Base-by-base conservation (phyloP, 1,140 invertebrate genomes). In the Nasonia longicornis region DNA sequence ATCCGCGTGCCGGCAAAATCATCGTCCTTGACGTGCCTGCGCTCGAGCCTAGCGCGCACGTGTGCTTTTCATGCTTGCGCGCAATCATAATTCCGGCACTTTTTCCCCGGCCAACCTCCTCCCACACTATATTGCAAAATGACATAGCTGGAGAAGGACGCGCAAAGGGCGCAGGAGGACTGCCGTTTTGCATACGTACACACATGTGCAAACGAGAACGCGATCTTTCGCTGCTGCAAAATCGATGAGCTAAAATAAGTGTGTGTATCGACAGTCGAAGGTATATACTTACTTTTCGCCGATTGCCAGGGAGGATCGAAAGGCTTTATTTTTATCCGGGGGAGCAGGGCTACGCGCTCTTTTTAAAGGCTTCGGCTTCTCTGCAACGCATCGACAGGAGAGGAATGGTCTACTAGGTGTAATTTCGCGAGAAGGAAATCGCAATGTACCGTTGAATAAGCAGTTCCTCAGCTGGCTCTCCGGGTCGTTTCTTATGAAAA, bases 171-270 rank as follows among this genome's bases (percentile, higher is more conserved):
- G 52, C 38, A 66, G 22, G 64, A 66, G 22, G 52, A 58, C 52
- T 14, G 16, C 1, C 16, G 7, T 14, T 71, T 71, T 71, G 26
- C 69, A 70, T 70, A 71, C 31, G 16, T 38, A 20, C 3, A 31
- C 29, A 35, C 67, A 64, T 26, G 4, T 48, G 45, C 20, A 26
- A 0, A 14, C 20, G 22, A 26, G 67, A 26, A 26, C 1, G 26
- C 69, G 69, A 71, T 16, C 69, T 71, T 71, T 42, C 6, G 38
- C 26, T 29, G 0, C 14, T 4, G 69, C 35, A 71, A 73, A 73
- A 73, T 73, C 71, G 71, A 73, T 73, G 38, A n/a, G 8, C n/a
- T 48, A 29, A 48, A 73, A 52, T 26, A 73, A 52, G 71, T 20
- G 69, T 38, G 7, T 26, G 31, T 42, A 71, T 70, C 26, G 69